Percentiles rank a stretch among this genome's conserved stretches.
Conservation (phyloP, 2,888 invertebrate genomes). For the Halocaridina rubra region DNA sequence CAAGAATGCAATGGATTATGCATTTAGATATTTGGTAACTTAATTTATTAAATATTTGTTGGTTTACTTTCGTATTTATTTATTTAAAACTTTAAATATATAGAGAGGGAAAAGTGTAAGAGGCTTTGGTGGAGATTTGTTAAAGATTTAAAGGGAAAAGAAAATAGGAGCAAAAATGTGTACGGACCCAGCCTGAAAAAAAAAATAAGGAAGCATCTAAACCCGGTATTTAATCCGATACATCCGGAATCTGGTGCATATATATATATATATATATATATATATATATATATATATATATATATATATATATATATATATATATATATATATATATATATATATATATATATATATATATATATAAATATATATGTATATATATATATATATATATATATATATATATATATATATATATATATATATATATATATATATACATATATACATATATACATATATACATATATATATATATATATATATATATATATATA, state of each 20-base stretch:
- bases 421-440: neutral
- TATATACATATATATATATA: neutral
- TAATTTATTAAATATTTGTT: neutral
- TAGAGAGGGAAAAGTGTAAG: no score
- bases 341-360: slow-evolving; percentile 1
- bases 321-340: slow-evolving; percentile 8
- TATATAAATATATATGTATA: neutral
- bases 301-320: slow-evolving; percentile 8
- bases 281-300: slow-evolving; percentile 5
- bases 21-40: neutral
- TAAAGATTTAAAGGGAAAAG: no score
- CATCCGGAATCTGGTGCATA: neutral
- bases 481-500: neutral
- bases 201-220: neutral
- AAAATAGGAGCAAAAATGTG: no score
- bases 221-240: neutral
- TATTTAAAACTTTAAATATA: neutral
- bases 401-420: neutral
- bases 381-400: neutral
- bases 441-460: neutral
- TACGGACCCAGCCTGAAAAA: no score
- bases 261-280: neutral
- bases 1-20: neutral
- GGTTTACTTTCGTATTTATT: neutral
- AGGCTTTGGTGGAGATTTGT: no score